phyloP scores from a whole-genome alignment of 2,113 vertebrate genomes.

The Albula goreensis region DNA sequence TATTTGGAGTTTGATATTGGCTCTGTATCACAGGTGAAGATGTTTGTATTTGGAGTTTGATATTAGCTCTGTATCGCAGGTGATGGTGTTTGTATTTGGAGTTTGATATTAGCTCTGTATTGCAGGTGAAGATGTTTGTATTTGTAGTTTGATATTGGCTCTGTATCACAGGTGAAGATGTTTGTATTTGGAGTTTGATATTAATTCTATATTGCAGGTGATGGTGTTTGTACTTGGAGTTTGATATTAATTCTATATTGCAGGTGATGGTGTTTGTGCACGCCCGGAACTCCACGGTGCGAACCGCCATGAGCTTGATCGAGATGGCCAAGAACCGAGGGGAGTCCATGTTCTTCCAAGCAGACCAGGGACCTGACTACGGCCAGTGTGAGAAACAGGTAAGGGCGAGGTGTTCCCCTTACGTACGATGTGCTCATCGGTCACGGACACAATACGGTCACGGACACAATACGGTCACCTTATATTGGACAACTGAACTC shows the following conservation, averaged over 20 bases:
- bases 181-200: not conserved
- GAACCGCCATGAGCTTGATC: slow-evolving; percentile 89
- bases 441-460: not conserved
- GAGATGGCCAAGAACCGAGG: slow-evolving; percentile 94
- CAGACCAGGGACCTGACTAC: slow-evolving; percentile 84
- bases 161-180: not conserved
- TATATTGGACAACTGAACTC: too few relatives aligned
- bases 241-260: slow-evolving; percentile 20
- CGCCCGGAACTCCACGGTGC: slow-evolving; percentile 92
- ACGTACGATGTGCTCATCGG: not conserved
- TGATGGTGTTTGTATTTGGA: not conserved
- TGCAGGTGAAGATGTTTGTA: not conserved
- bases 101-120: not conserved
- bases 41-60: not conserved
- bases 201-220: slow-evolving; percentile 68
- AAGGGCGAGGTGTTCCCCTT: not conserved
- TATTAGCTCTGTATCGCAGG: not conserved
- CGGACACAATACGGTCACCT: not conserved
- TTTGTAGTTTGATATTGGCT: not conserved
- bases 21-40: not conserved
- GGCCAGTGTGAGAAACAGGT: slow-evolving; percentile 95
- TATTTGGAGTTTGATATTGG: not conserved
- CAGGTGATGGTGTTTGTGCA: slow-evolving; percentile 99
- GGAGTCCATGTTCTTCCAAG: slow-evolving; percentile 81
- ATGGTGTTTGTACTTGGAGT: slow-evolving; percentile 86